Base-by-base conservation (phyloP, 2,888 invertebrate species). In the Linyphia triangularis region DNA sequence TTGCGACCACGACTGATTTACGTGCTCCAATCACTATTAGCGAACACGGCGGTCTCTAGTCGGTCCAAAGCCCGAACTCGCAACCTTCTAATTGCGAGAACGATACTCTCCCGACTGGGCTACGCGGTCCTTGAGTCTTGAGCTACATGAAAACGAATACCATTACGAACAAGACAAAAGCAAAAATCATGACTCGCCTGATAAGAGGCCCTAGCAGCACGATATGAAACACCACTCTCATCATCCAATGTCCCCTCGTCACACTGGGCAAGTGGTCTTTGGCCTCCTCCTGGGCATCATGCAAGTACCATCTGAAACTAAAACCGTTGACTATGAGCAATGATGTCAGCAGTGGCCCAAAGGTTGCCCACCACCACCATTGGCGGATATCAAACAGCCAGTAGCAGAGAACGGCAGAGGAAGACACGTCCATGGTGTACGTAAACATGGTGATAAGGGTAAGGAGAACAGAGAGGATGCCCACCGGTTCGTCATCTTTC, bases 261-360 rank as follows among this genome's bases (percentile, higher is more conserved):
- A 86, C 69, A 37, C 75, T 40, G 6, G 67, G 77, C 26, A 82
- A n/a, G 13, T 77, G 33, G 1, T 51, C 43, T 57, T 85, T 83
- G n/a, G 83, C 85, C 13, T 85, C 85, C 28, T 91, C 89, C 22
- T 90, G 89, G n/a, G 90, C 81, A 59, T 90, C 90, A 24, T 90
- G 89, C 37, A 77, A 61, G 67, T 90, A 91, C 91, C 91, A 91
- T 57, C 88, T 79, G 1, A 91, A 73, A 51, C 91, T 91, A 85
- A 91, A 90, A 13, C 81, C 63, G 61, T 91, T 91, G 81, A 91
- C 85, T 24, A 91, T 43, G 16, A 91, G 70, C 86, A 90, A 83
- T 9, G 91, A 90, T 9, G 85, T 22, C 13, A 90, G 3, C 7
- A 89, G 67, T 1, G 84, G 59, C 0, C 57, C 72, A 26, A 89